phyloP scores from a whole-genome alignment of 2,888 invertebrate genomes.

The Drosophila crucigera region DNA sequence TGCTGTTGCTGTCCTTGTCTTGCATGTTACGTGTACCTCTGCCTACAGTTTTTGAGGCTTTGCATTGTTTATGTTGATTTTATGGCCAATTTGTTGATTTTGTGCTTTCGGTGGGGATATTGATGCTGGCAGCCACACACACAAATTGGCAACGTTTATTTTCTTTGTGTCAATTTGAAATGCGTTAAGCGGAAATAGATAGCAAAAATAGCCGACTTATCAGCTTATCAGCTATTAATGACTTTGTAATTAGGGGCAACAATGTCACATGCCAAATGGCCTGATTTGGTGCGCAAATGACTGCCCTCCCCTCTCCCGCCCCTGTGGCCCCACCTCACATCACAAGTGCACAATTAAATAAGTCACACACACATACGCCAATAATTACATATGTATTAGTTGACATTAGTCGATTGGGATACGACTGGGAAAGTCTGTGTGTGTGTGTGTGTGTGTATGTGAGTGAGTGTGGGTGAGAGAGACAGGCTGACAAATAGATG shows the following conservation, averaged over 20 bases:
- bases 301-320: neutral
- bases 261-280: constrained; percentile 41
- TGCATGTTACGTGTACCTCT: neutral
- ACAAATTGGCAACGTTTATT: neutral
- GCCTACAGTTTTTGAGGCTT: neutral
- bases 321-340: neutral
- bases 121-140: constrained; percentile 11
- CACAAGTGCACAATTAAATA: constrained; percentile 3
- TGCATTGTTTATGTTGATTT: neutral
- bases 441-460: neutral
- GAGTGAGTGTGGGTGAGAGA: neutral
- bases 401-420: neutral
- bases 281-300: constrained; percentile 21
- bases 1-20: constrained; percentile 1
- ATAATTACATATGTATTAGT: neutral
- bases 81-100: constrained; percentile 17
- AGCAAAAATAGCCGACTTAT: constrained; percentile 19
- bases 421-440: neutral
- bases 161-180: constrained; percentile 9
- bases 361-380: neutral
- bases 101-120: constrained; percentile 19
- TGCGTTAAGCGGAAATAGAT: constrained; percentile 9
- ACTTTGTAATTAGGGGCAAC: constrained; percentile 27
- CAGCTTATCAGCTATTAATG: constrained; percentile 31
- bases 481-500: constrained; percentile 11